Evolutionary conservation across 2,888 invertebrate species (phyloP).

Genomic region (Calameuta pallipes): DNA sequence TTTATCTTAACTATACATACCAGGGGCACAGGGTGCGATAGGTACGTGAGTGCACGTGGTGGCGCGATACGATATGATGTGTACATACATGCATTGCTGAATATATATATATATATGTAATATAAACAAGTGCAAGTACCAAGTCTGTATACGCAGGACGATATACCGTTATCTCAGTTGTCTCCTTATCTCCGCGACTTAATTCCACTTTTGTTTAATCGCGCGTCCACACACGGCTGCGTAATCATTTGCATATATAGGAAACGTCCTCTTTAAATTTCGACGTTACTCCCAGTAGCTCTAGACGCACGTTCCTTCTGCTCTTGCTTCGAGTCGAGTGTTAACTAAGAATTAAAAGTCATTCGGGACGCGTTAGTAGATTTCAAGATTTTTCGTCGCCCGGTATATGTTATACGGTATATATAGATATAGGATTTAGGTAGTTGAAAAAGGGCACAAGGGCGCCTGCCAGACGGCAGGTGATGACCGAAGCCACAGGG

Average conservation of each 20-base stretch:
- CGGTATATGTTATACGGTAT: no score
- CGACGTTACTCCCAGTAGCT: no score
- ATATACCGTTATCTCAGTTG: neutral
- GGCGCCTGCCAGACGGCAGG: no score
- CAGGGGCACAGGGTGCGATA: neutral
- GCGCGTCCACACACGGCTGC: neutral
- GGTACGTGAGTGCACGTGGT: neutral
- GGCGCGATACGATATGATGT: neutral
- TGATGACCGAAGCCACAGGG: no score
- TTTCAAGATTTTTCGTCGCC: no score
- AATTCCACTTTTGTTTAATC: neutral
- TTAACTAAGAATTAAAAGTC: no score
- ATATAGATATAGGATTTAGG: no score
- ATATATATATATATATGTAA: neutral
- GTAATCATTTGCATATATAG: neutral
- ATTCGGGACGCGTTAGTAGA: no score
- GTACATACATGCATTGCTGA: neutral
- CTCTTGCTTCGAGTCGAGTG: no score
- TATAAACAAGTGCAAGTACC: neutral
- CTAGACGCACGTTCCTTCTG: no score
- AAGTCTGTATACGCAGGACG: neutral
- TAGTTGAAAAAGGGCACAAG: no score
- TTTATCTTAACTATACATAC: neutral
- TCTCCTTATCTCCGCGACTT: constrained; percentile 5
- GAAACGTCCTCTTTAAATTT: neutral